Evolutionary conservation across 2,888 invertebrate genomes (phyloP).

Genomic region (Tanytarsus gracilentus): DNA sequence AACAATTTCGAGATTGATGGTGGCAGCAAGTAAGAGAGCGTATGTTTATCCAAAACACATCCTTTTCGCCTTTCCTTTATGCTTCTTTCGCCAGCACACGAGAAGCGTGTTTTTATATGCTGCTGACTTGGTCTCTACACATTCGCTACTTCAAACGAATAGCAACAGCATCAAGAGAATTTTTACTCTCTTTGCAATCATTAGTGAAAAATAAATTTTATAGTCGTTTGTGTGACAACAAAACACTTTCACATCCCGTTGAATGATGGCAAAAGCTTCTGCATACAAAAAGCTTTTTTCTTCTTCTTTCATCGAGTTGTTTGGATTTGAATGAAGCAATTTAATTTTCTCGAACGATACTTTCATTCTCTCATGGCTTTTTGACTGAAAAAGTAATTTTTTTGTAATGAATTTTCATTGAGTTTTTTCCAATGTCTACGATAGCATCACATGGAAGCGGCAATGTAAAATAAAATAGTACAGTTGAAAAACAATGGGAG

Average conservation of each 20-base stretch:
- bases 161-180: slow-evolving; percentile 5
- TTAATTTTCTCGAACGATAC: neutral
- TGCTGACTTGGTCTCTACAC: too few species aligned
- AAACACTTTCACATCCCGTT: neutral
- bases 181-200: neutral
- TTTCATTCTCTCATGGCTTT: neutral
- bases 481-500: slow-evolving; percentile 3
- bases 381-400: neutral
- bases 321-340: neutral
- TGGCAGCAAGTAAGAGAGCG: too few species aligned
- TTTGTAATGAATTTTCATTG: slow-evolving; percentile 9
- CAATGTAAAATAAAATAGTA: neutral
- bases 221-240: neutral
- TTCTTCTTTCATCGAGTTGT: neutral
- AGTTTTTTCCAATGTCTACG: neutral
- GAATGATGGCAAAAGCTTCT: neutral
- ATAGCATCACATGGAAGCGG: neutral
- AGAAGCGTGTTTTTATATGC: too few species aligned
- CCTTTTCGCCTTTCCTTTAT: too few species aligned
- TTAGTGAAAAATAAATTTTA: neutral
- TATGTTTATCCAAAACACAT: too few species aligned
- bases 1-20: too few species aligned
- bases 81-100: too few species aligned
- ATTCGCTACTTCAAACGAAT: too few species aligned
- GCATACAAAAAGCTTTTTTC: neutral